Percentiles rank a stretch among this genome's conserved stretches.
These are phyloP conservation scores for Desmophyllum pertusum DNA, from an alignment of 92 coral and sea anemone genomes.

Conservation along the genomic window DNA sequence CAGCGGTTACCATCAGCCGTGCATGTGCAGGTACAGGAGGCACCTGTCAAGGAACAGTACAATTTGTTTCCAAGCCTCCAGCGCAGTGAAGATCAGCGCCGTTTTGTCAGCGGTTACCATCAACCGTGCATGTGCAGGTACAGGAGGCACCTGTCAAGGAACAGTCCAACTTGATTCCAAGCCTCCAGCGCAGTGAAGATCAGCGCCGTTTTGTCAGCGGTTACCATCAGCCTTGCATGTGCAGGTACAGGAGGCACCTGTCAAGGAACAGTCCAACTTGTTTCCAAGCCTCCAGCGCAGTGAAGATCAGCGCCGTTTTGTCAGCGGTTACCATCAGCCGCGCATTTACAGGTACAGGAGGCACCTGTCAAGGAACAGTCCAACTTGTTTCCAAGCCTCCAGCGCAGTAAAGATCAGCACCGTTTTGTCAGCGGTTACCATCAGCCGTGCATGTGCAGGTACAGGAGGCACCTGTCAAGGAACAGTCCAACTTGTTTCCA, in stretches of 20 bases:
- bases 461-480: neutral
- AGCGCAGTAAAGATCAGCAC: neutral
- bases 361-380: neutral
- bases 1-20: neutral
- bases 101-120: no score
- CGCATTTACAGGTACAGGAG: neutral
- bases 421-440: neutral
- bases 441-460: neutral
- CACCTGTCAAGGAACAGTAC: no score
- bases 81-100: no score
- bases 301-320: neutral
- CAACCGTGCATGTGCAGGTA: no score
- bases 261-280: neutral
- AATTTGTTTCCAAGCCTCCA: no score
- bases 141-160: no score
- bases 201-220: neutral
- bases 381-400: no score
- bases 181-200: no score
- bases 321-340: neutral
- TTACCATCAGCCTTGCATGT: neutral
- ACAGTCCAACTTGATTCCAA: no score
- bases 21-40: no score
- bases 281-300: no score
- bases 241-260: neutral
- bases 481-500: neutral